Evolutionary conservation across 2,113 vertebrate genomes (phyloP).

Genomic region (Nanorana parkeri): DNA sequence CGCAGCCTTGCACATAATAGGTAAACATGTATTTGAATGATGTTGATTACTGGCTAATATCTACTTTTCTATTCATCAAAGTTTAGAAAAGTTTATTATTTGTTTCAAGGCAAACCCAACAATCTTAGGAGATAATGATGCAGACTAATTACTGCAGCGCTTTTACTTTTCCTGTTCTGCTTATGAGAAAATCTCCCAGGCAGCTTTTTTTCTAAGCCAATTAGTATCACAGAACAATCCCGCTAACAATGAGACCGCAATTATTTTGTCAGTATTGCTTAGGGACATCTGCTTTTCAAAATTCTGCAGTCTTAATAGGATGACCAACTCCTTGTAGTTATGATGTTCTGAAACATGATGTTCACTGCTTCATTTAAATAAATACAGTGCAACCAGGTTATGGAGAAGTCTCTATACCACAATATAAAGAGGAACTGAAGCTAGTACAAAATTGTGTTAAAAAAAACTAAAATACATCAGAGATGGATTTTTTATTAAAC

Average conservation of each 20-base stretch:
- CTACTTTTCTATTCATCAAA: neutral
- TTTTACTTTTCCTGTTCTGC: neutral
- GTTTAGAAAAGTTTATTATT: slow-evolving; percentile 14
- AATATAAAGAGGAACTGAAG: no score
- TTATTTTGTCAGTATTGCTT: slow-evolving; percentile 14
- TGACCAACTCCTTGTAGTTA: neutral
- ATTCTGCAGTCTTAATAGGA: neutral
- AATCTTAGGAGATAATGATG: slow-evolving; percentile 14
- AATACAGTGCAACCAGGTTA: no score
- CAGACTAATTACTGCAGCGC: slow-evolving; percentile 15
- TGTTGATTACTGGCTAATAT: no score
- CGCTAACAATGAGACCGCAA: neutral
- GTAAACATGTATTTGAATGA: no score
- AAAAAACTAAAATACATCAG: no score
- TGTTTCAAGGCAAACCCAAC: neutral
- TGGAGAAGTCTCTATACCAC: no score
- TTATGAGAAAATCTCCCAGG: slow-evolving; percentile 12
- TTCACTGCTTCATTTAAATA: no score
- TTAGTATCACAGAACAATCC: slow-evolving; percentile 14
- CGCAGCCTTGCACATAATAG: no score
- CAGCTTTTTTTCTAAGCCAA: neutral
- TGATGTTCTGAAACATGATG: neutral
- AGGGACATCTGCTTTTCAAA: neutral
- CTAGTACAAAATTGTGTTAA: no score
- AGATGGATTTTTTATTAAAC: no score